Percentiles rank a stretch among this genome's conserved stretches.
Evolutionary conservation across 2,113 vertebrate genomes (phyloP).

Genomic region (Blennius ocellaris): DNA sequence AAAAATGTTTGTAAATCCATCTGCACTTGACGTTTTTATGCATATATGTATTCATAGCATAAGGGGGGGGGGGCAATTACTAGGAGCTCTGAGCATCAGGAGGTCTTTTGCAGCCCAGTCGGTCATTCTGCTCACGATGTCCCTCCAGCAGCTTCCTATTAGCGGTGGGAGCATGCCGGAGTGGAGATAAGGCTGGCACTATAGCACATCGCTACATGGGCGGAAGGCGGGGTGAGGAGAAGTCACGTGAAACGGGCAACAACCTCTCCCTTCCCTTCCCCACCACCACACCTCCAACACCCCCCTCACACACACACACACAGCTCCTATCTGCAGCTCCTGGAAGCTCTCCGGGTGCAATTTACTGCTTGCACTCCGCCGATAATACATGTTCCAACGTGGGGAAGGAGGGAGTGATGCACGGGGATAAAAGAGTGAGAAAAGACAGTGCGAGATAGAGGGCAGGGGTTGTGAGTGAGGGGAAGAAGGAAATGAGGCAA

Average conservation of each 20-base stretch:
- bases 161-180: constrained; percentile 90
- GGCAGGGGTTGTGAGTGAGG: constrained; percentile 1
- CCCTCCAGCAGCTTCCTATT: constrained; percentile 89
- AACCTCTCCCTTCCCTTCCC: constrained; percentile 70
- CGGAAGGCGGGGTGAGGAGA: constrained; percentile 75
- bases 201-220: constrained; percentile 85
- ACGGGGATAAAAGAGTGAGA: constrained; percentile 43
- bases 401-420: constrained; percentile 61
- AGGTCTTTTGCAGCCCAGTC: constrained; percentile 76
- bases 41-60: constrained; percentile 56
- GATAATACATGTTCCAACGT: constrained; percentile 73
- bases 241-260: constrained; percentile 74
- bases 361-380: constrained; percentile 68
- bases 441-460: constrained; percentile 43
- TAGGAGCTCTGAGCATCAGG: constrained; percentile 77
- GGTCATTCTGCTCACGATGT: constrained; percentile 86
- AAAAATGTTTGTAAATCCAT: constrained; percentile 28
- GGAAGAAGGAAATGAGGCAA: constrained; percentile 30
- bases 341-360: constrained; percentile 79
- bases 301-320: neutral
- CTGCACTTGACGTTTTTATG: neutral
- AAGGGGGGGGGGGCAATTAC: constrained; percentile 81
- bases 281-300: constrained; percentile 35
- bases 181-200: constrained; percentile 87
- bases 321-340: constrained; percentile 83